These are phyloP conservation scores for Callocephalon fimbriatum DNA, from an alignment of 2,113 vertebrate species.

Conservation along the genomic window DNA sequence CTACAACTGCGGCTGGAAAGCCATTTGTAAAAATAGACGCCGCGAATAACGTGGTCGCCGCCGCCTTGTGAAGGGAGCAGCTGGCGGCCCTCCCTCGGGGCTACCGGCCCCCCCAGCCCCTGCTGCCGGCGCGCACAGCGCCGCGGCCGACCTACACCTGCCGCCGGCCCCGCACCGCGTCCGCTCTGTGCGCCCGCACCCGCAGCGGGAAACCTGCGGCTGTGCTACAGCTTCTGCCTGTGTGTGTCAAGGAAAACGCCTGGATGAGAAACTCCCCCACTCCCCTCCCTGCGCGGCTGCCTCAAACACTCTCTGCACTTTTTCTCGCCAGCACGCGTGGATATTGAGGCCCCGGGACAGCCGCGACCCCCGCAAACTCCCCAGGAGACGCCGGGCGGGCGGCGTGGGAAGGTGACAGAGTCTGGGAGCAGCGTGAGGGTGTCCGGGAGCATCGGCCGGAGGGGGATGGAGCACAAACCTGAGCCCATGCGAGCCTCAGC, in stretches of 20 bases:
- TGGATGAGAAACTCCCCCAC: neutral
- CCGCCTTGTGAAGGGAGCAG: neutral
- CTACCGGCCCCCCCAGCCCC: conserved; percentile 50
- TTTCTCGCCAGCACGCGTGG: neutral
- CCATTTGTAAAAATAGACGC: conserved; percentile 59
- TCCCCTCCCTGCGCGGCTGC: neutral
- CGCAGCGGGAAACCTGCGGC: neutral
- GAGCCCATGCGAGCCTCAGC: neutral
- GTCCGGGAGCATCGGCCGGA: neutral
- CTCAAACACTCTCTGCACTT: conserved; percentile 23
- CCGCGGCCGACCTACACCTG: conserved; percentile 60
- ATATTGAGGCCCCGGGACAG: neutral
- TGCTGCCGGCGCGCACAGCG: neutral
- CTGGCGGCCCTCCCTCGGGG: neutral
- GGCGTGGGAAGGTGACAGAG: neutral
- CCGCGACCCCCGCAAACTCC: neutral
- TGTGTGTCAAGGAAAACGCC: neutral
- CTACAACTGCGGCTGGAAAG: conserved; percentile 6
- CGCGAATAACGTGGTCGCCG: conserved; percentile 5
- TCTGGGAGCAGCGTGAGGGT: neutral
- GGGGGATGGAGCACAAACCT: neutral
- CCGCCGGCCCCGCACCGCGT: neutral
- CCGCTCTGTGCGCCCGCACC: neutral
- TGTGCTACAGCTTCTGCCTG: neutral
- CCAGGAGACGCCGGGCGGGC: neutral